Base-by-base conservation (phyloP, 2,888 invertebrate species). In the Eupeodes latifasciatus region DNA sequence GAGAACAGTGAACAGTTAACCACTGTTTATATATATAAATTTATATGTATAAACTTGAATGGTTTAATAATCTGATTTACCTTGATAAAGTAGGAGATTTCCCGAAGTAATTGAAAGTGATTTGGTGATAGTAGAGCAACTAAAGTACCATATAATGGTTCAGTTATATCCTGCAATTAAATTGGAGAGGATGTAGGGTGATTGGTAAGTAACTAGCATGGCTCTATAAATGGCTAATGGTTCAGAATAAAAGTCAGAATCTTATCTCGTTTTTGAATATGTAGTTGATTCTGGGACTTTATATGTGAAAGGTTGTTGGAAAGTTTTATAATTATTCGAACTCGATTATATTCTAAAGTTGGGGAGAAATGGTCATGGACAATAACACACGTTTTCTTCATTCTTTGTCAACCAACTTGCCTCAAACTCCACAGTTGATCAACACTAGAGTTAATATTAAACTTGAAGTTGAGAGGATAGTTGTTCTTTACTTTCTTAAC, bases 21-120 rank as follows among this genome's bases (percentile, higher is more conserved):
- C 40, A 47, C 10, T 47, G 10, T 47, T 12, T 47, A 47, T 47
- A 47, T 47, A 10, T 12, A 47, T 47, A 44, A 9, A 44, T 44
- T 9, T 10, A 6, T 74, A 51, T 27, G 27, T 55, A 19, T 72
- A 53, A 34, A 67, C 34, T 64, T 57, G 64, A 66, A 86, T 79
- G 64, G 86, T 82, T 82, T 86, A 83, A 79, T 86, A 83, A 86
- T 86, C 78, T 75, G 79, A 71, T 83, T 74, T 71, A 57, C 51
- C 64, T 62, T 27, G 77, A 74, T 69, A 69, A 76, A 81, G 75
- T 71, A 61, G 59, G 55, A 77, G 49, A 55, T 74, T 40, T 67
- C 40, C 74, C 34, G 57, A 36, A 75, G 77, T 83, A 86, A 85
- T 78, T 82, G 82, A 78, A 85, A 82, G 69, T 82, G 51, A 69